Conservation (phyloP, 2,888 invertebrate genomes). For the Ormyrus nitidulus region DNA sequence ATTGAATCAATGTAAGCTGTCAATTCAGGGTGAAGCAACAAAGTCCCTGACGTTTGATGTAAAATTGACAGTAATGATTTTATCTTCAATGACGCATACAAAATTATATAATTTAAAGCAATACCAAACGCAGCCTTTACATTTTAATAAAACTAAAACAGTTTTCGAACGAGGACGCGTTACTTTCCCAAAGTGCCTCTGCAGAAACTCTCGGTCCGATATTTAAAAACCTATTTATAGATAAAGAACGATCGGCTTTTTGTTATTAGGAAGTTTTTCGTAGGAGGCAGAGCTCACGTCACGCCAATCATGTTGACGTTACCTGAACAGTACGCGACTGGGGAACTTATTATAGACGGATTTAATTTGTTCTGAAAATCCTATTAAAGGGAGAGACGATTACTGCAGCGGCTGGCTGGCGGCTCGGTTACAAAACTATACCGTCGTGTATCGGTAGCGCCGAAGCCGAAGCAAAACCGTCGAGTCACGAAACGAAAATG, state of each 20-base stretch:
- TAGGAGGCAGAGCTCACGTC: no score
- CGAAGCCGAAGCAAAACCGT: constrained; percentile 11
- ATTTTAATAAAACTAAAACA: no score
- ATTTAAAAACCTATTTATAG: no score
- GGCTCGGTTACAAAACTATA: constrained; percentile 9
- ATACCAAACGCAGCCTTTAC: no score
- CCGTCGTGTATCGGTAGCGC: constrained; percentile 18
- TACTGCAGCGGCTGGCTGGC: constrained; percentile 7
- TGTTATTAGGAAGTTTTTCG: no score
- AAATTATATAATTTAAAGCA: no score
- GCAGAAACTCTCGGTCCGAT: no score
- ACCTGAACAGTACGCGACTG: no score
- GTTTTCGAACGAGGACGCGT: no score
- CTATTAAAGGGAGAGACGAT: constrained; percentile 46
- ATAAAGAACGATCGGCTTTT: no score
- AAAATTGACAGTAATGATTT: constrained; percentile 10
- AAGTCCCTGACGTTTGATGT: constrained; percentile 3
- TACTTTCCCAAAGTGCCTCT: no score
- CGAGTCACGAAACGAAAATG: constrained; percentile 42
- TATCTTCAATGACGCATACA: constrained; percentile 5
- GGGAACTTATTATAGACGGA: constrained; percentile 24
- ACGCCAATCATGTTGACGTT: no score
- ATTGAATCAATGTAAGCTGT: constrained; percentile 7
- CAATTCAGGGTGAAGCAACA: background rate
- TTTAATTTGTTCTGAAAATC: constrained; percentile 51